Evolutionary conservation across 2,888 invertebrate genomes (phyloP).

Genomic region (Andrena minutula): DNA sequence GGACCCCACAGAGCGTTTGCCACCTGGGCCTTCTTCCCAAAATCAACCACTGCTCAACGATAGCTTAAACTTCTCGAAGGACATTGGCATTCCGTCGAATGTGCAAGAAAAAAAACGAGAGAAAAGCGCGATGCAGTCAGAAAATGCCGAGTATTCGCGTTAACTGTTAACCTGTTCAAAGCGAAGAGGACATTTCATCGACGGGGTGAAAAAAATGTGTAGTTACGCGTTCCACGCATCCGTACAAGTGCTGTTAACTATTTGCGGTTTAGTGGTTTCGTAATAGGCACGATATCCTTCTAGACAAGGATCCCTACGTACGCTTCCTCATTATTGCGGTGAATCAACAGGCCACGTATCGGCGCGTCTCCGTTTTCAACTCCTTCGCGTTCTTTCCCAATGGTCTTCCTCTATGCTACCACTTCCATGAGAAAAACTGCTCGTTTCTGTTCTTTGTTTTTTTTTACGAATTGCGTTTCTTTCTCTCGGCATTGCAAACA

Average conservation of each 20-base stretch:
- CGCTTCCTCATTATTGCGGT: conserved; percentile 72
- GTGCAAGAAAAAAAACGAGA: not conserved
- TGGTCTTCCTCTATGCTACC: conserved; percentile 31
- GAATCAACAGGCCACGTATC: conserved; percentile 68
- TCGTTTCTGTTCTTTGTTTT: not conserved
- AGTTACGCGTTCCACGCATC: conserved; percentile 29
- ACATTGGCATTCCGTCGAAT: not conserved
- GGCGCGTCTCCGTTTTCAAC: conserved; percentile 45
- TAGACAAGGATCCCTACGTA: conserved; percentile 61
- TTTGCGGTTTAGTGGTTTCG: conserved; percentile 73
- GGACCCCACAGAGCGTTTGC: too few relatives aligned
- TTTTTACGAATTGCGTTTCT: not conserved
- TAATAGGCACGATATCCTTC: conserved; percentile 69
- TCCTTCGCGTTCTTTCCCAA: conserved; percentile 43
- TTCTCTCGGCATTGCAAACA: not conserved
- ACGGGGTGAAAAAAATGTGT: conserved; percentile 12
- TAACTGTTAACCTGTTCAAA: not conserved
- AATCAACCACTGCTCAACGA: too few relatives aligned
- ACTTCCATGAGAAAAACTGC: not conserved
- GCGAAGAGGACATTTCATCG: conserved; percentile 20
- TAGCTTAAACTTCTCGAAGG: not conserved
- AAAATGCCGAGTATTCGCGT: not conserved
- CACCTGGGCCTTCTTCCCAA: too few relatives aligned
- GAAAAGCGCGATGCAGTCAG: too few relatives aligned
- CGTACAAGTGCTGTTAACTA: conserved; percentile 62